These are phyloP conservation scores for Chiloscyllium plagiosum DNA, from an alignment of 2,113 vertebrate genomes.

Conservation along the genomic window DNA sequence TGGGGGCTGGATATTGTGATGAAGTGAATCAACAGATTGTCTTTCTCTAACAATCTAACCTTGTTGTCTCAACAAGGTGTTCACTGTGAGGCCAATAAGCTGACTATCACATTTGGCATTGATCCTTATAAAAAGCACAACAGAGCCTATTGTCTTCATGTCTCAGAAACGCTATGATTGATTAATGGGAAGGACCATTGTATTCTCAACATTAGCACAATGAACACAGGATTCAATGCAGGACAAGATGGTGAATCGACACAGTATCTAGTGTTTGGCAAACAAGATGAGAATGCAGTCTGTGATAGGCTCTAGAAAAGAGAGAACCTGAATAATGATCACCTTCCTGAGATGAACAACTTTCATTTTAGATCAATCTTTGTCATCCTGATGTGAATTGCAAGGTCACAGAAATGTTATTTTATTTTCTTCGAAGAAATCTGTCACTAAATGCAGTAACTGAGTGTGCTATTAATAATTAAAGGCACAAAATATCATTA, in stretches of 20 bases:
- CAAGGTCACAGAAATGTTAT: background rate
- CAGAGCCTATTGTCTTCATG: background rate
- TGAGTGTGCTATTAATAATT: background rate
- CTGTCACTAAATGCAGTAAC: background rate
- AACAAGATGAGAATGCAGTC: no score
- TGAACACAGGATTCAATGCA: background rate
- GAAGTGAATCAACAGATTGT: constrained; percentile 11
- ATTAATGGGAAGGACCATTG: constrained; percentile 14
- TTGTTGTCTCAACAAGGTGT: background rate
- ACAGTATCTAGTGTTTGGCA: background rate
- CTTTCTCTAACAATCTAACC: constrained; percentile 16
- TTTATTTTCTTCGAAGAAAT: background rate
- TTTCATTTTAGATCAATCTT: background rate
- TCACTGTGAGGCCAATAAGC: constrained; percentile 1
- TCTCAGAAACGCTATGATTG: background rate
- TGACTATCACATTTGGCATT: constrained; percentile 8
- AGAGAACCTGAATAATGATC: background rate
- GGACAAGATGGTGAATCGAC: background rate
- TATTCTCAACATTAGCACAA: background rate
- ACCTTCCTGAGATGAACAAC: background rate
- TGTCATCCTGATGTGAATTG: background rate
- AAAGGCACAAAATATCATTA: background rate
- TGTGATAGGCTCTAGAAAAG: background rate
- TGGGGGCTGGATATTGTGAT: background rate
- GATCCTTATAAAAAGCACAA: background rate